Evolutionary conservation across 2,888 invertebrate species (phyloP).

Genomic region (Sclerodermus sp.): DNA sequence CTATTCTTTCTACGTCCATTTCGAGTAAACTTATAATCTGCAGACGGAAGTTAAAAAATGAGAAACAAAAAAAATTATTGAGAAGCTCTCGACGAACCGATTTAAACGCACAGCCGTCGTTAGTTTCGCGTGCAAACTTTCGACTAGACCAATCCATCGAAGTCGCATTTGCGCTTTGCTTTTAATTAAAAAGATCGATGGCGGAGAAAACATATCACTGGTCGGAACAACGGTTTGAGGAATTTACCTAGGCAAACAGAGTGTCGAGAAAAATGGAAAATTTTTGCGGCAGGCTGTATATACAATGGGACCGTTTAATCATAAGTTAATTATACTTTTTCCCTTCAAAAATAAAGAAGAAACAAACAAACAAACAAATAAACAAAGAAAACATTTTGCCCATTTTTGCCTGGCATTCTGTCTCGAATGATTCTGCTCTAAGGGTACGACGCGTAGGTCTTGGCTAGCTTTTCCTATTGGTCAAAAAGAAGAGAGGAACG

Average conservation of each 20-base stretch:
- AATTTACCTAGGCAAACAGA: constrained; percentile 2
- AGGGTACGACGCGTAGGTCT: not conserved
- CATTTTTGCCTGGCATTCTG: constrained; percentile 1
- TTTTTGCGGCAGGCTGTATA: not conserved
- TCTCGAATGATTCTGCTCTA: not conserved
- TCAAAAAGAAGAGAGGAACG: constrained; percentile 21
- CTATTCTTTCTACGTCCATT: too few species aligned
- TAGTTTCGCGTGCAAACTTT: not conserved
- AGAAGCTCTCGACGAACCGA: not conserved
- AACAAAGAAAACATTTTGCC: constrained; percentile 8
- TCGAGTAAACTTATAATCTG: too few species aligned
- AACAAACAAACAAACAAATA: too few species aligned
- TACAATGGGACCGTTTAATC: constrained; percentile 31
- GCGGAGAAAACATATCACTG: constrained; percentile 35
- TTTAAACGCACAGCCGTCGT: too few species aligned
- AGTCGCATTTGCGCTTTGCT: constrained; percentile 12
- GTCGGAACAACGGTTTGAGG: constrained; percentile 26
- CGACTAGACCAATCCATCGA: constrained; percentile 10
- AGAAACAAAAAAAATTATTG: constrained; percentile 1
- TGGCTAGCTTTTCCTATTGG: constrained; percentile 14
- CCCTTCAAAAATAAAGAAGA: too few species aligned
- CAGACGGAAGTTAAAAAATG: not conserved
- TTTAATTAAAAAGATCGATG: constrained; percentile 21
- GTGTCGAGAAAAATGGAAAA: not conserved
- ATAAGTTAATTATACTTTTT: not conserved